Evolutionary conservation across 2,113 vertebrate genomes (phyloP).

Genomic region (Spermophilus dauricus): DNA sequence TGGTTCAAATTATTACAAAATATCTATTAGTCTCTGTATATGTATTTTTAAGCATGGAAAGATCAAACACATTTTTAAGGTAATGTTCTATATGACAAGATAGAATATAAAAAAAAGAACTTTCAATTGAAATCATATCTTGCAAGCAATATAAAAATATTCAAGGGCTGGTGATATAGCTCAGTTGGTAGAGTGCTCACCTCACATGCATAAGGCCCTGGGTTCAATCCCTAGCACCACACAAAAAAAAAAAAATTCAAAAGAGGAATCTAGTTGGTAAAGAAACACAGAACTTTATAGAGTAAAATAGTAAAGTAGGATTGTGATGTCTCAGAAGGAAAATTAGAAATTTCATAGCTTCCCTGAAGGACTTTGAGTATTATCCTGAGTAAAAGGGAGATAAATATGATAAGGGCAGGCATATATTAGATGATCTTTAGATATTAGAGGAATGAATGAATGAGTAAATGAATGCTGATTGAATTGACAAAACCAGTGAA

Average conservation of each 20-base stretch:
- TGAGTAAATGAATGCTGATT: neutral
- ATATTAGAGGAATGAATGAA: neutral
- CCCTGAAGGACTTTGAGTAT: constrained; percentile 4
- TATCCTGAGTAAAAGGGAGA: neutral
- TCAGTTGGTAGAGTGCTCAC: too few species aligned
- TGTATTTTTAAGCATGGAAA: neutral
- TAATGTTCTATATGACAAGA: neutral
- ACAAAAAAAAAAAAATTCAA: neutral
- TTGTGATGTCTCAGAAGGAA: neutral
- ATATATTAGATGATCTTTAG: neutral
- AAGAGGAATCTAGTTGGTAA: neutral
- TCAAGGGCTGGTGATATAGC: neutral
- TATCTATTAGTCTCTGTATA: neutral
- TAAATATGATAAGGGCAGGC: neutral
- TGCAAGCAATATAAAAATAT: neutral
- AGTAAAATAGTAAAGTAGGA: neutral
- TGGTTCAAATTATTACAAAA: neutral
- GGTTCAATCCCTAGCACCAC: too few species aligned
- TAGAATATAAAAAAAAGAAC: neutral
- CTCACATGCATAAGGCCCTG: too few species aligned
- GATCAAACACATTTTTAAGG: neutral
- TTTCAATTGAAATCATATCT: neutral
- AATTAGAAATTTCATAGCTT: neutral
- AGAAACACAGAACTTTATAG: neutral
- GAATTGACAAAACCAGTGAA: neutral